Conservation (phyloP, 1,140 invertebrate species). For the Neotoxoptera formosana region DNA sequence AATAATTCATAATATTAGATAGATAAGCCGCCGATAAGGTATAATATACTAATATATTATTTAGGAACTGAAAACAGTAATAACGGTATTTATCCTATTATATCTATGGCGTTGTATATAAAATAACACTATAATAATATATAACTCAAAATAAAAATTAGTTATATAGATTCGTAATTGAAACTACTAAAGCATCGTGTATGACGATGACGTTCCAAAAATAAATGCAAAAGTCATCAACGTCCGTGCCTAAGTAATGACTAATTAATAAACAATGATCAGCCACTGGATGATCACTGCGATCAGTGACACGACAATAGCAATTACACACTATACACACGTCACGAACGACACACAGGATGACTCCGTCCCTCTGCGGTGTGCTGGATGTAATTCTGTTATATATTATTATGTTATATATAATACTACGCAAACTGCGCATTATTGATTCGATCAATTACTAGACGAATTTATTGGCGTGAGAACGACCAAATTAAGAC, state of each 20-base stretch:
- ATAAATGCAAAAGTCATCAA: neutral
- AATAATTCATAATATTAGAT: too few species aligned
- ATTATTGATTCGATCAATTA: conserved; percentile 45
- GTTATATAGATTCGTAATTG: neutral
- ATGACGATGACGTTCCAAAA: neutral
- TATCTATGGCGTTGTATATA: too few species aligned
- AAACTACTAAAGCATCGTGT: neutral
- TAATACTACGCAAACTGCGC: neutral
- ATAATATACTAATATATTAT: too few species aligned
- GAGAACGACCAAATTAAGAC: conserved; percentile 5
- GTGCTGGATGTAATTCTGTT: neutral
- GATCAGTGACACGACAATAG: neutral
- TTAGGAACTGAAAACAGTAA: too few species aligned
- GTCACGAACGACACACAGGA: neutral
- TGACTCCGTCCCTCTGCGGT: neutral
- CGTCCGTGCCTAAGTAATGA: neutral
- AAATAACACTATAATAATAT: too few species aligned
- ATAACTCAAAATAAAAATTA: neutral
- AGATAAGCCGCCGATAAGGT: too few species aligned
- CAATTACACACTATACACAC: neutral
- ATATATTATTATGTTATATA: neutral
- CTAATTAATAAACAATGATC: neutral
- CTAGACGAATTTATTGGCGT: conserved; percentile 18
- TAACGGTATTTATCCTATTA: too few species aligned
- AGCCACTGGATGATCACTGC: neutral